phyloP scores from a whole-genome alignment of 2,888 invertebrate species.

The Phortica magna region DNA sequence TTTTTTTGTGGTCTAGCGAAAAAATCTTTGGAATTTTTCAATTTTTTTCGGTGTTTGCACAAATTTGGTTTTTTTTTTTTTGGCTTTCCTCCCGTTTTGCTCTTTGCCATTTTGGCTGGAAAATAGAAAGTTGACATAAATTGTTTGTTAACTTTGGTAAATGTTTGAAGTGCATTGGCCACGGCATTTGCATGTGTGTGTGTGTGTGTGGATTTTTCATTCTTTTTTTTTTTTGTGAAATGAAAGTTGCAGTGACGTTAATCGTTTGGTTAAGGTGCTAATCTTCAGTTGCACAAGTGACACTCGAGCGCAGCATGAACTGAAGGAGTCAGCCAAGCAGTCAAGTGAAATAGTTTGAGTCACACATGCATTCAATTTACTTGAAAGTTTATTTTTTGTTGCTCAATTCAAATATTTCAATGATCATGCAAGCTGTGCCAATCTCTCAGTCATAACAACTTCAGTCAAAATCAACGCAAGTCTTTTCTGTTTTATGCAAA shows the following conservation, averaged over 20 bases:
- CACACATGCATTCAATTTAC: too few species aligned
- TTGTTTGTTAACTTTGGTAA: constrained; percentile 52
- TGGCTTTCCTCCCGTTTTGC: constrained; percentile 7
- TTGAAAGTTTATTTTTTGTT: too few species aligned
- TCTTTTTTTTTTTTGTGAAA: background rate
- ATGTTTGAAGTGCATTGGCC: constrained; percentile 34
- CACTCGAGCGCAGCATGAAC: background rate
- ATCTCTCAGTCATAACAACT: too few species aligned
- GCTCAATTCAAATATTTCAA: too few species aligned
- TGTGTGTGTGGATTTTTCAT: background rate
- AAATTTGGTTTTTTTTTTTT: background rate
- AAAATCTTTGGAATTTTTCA: constrained; percentile 23
- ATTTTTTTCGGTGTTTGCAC: constrained; percentile 1
- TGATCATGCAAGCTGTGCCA: too few species aligned
- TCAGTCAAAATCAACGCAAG: background rate
- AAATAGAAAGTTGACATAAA: constrained; percentile 72
- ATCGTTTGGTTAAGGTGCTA: background rate
- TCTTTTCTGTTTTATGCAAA: background rate
- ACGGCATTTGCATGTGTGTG: background rate
- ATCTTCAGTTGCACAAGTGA: background rate
- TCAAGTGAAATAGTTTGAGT: background rate
- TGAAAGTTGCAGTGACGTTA: background rate
- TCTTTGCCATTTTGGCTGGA: constrained; percentile 33
- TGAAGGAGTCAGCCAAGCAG: background rate
- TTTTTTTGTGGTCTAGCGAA: background rate